A percentile compares a stretch with the other conserved stretches of the same genome.
Evolutionary conservation across 2,113 vertebrate genomes (phyloP).

Genomic region (Rhegmatorhina hoffmannsi): DNA sequence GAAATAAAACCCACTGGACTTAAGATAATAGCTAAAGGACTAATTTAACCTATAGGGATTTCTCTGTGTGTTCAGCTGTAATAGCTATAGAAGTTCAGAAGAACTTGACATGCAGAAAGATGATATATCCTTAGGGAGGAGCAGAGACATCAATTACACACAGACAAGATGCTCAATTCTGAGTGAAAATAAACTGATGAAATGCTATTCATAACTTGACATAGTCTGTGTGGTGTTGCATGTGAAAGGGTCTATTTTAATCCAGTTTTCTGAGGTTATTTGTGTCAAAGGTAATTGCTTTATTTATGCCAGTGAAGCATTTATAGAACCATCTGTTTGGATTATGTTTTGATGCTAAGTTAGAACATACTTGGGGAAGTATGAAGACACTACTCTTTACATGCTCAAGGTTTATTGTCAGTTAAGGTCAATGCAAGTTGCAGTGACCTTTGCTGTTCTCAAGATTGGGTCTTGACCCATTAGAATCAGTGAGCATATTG

Average conservation of each 20-base stretch:
- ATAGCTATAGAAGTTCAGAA: not conserved
- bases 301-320: not conserved
- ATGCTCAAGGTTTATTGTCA: not conserved
- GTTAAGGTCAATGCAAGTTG: not conserved
- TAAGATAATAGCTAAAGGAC: not conserved
- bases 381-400: not conserved
- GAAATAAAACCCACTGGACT: not conserved
- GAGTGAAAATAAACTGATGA: not conserved
- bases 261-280: not conserved
- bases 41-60: not conserved
- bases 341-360: not conserved
- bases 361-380: not conserved
- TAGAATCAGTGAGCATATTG: not conserved
- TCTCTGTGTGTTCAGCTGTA: not conserved
- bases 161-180: not conserved
- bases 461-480: not conserved
- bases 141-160: not conserved
- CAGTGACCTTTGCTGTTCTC: not conserved
- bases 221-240: not conserved
- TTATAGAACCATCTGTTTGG: not conserved
- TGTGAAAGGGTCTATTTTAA: not conserved
- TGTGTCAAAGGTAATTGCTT: conserved; percentile 30
- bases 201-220: not conserved
- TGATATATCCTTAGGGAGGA: not conserved
- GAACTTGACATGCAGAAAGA: not conserved